A percentile compares a stretch with the other conserved stretches of the same genome.
These are phyloP conservation scores for Apolygus lucorum DNA, from an alignment of 1,140 invertebrate genomes.

Conservation along the genomic window DNA sequence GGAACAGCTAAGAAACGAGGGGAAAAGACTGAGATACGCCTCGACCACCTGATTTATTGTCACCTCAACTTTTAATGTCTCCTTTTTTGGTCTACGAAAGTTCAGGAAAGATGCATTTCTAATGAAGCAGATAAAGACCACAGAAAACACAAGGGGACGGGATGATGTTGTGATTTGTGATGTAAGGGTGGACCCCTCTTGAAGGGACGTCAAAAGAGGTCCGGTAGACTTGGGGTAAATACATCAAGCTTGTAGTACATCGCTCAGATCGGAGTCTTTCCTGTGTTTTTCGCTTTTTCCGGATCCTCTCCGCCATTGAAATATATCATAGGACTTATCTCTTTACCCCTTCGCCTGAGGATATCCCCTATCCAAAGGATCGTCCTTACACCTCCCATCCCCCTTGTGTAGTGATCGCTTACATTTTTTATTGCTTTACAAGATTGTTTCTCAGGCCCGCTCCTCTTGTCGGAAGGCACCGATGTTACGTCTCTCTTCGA, in stretches of 20 bases:
- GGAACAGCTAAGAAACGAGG: neutral
- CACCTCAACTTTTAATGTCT: constrained; percentile 3
- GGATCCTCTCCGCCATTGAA: neutral
- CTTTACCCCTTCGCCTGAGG: neutral
- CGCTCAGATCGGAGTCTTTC: neutral
- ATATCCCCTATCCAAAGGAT: neutral
- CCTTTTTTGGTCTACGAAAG: neutral
- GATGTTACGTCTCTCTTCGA: too few species aligned
- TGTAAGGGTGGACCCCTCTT: neutral
- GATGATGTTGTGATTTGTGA: constrained; percentile 3
- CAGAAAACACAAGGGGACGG: constrained; percentile 10
- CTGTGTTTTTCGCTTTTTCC: neutral
- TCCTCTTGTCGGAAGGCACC: too few species aligned
- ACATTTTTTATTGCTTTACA: constrained; percentile 13
- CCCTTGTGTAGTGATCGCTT: neutral
- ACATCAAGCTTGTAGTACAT: constrained; percentile 13
- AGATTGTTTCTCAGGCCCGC: constrained; percentile 10
- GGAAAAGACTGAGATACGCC: neutral
- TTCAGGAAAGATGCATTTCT: constrained; percentile 11
- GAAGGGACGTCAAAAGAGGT: neutral
- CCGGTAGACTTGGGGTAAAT: neutral
- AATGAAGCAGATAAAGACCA: constrained; percentile 10
- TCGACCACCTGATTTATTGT: neutral
- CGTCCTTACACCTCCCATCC: neutral
- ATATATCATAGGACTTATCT: neutral